Conservation (phyloP, 2,797 vertebrate genomes). For the Arctocebus calabarensis region DNA sequence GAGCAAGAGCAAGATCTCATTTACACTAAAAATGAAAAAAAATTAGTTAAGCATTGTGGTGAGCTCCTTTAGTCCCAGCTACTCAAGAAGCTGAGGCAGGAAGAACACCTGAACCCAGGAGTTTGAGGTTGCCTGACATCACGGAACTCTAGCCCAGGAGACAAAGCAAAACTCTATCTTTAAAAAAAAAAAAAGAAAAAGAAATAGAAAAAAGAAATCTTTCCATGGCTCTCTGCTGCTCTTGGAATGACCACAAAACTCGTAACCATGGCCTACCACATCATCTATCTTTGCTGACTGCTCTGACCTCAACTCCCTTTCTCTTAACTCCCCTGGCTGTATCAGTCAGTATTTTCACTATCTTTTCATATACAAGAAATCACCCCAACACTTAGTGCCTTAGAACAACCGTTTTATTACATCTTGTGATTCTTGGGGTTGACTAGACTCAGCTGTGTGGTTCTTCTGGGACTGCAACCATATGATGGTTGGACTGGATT, state of each 20-base stretch:
- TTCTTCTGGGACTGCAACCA: not conserved
- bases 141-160: no score
- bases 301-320: not conserved
- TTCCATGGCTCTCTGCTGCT: not conserved
- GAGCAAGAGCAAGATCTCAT: no score
- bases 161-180: no score
- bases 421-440: not conserved
- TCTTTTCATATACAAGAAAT: not conserved
- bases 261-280: not conserved
- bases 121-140: no score
- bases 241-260: not conserved
- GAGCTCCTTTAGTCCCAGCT: no score
- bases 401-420: not conserved
- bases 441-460: not conserved
- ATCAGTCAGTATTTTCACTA: not conserved
- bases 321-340: not conserved
- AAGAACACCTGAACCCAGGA: no score
- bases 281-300: not conserved
- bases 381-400: not conserved
- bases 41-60: no score
- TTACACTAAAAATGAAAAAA: no score
- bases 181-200: no score
- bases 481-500: not conserved
- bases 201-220: not conserved
- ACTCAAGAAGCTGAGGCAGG: no score